Conservation (phyloP, 1,140 invertebrate genomes). For the Sesamia nonagrioides region DNA sequence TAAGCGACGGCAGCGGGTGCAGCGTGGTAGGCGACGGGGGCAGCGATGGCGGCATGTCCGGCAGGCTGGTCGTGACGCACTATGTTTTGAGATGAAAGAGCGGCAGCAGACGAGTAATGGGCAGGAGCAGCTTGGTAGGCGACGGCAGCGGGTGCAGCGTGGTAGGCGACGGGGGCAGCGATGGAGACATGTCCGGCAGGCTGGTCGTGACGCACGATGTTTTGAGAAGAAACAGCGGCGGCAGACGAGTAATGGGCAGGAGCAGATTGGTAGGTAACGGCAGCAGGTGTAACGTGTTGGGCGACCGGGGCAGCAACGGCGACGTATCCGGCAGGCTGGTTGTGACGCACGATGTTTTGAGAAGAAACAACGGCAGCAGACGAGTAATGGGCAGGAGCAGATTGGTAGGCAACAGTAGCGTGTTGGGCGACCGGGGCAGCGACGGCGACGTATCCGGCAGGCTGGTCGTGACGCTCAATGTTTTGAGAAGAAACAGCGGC, state of each 20-base stretch:
- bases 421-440: conserved; percentile 58
- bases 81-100: conserved; percentile 76
- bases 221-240: conserved; percentile 72
- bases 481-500: conserved; percentile 74
- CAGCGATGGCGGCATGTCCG: conserved; percentile 65
- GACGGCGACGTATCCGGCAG: conserved; percentile 52
- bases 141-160: conserved; percentile 62
- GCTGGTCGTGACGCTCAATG: conserved; percentile 70
- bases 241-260: too few species aligned
- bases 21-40: conserved; percentile 58
- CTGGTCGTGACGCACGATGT: conserved; percentile 69
- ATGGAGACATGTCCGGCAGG: conserved; percentile 63
- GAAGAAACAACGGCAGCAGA: conserved; percentile 72
- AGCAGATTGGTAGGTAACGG: conserved; percentile 58
- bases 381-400: conserved; percentile 67
- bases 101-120: conserved; percentile 69
- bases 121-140: conserved; percentile 50
- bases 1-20: neutral
- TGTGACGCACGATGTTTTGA: conserved; percentile 72
- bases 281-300: conserved; percentile 56
- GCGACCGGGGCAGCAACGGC: conserved; percentile 59
- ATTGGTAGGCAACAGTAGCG: conserved; percentile 51
- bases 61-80: conserved; percentile 65
- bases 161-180: conserved; percentile 55
- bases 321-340: conserved; percentile 63